Percentiles rank a stretch among this genome's conserved stretches.
These are phyloP conservation scores for Austrolebias charrua DNA, from an alignment of 2,797 vertebrate species.

Conservation along the genomic window DNA sequence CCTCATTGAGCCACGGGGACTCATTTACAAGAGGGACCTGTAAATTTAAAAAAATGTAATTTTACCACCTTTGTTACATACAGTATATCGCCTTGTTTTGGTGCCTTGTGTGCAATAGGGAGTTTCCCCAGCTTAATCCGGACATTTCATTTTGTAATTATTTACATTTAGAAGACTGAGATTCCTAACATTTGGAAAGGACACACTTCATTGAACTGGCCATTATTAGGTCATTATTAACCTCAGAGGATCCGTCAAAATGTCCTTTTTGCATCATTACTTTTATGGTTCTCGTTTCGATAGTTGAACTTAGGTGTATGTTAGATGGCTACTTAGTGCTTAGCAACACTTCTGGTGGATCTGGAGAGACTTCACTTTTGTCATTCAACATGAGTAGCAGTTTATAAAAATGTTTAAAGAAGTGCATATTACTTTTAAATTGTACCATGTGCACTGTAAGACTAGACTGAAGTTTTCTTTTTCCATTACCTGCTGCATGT, in stretches of 20 bases:
- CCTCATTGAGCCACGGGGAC: too few relatives aligned
- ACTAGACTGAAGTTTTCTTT: neutral
- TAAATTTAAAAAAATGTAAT: too few relatives aligned
- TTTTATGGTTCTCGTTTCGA: neutral
- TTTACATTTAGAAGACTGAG: neutral
- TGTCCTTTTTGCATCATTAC: neutral
- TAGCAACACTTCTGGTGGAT: neutral
- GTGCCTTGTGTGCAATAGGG: slow-evolving; percentile 7
- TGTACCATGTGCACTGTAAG: neutral
- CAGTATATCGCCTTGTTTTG: neutral
- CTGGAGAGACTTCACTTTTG: slow-evolving; percentile 1
- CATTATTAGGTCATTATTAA: neutral
- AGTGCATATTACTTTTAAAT: neutral
- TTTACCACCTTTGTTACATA: neutral
- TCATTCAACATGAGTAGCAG: neutral
- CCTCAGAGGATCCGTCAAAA: slow-evolving; percentile 5
- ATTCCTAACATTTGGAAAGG: neutral
- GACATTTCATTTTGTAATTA: neutral
- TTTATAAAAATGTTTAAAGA: slow-evolving; percentile 16
- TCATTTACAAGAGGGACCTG: too few relatives aligned
- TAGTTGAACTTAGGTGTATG: neutral
- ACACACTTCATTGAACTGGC: neutral
- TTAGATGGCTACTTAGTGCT: neutral
- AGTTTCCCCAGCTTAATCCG: neutral
- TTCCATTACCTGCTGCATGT: slow-evolving; percentile 12